phyloP scores from a whole-genome alignment of 1,140 invertebrate genomes.

The Antheraea pernyi region DNA sequence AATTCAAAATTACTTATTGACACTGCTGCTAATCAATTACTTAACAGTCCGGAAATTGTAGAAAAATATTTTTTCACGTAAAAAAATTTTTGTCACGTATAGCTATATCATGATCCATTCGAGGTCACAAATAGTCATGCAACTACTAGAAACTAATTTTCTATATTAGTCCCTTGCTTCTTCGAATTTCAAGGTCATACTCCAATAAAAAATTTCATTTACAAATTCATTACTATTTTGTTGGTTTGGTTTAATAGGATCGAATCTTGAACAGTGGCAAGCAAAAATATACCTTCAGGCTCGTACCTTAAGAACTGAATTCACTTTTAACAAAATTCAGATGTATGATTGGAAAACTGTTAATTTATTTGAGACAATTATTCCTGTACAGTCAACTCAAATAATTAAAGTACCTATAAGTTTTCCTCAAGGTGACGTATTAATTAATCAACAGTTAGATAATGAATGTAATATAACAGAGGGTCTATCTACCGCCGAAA shows the following conservation, averaged over 20 bases:
- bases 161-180: constrained; percentile 16
- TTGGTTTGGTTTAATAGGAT: constrained; percentile 34
- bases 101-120: too few relatives aligned
- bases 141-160: constrained; percentile 21
- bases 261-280: constrained; percentile 12
- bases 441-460: constrained; percentile 21
- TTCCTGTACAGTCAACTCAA: too few relatives aligned
- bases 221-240: constrained; percentile 32
- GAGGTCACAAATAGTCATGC: not conserved
- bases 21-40: too few relatives aligned
- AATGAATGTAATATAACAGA: constrained; percentile 17
- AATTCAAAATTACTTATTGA: too few relatives aligned
- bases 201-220: not conserved
- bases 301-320: constrained; percentile 19
- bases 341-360: constrained; percentile 22
- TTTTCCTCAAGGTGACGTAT: constrained; percentile 23
- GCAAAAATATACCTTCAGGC: constrained; percentile 24
- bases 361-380: constrained; percentile 24
- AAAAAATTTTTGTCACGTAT: too few relatives aligned
- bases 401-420: constrained; percentile 25
- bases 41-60: too few relatives aligned
- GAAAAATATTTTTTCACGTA: too few relatives aligned
- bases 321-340: constrained; percentile 14
- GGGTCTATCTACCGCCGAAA: constrained; percentile 4
- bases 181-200: constrained; percentile 11